Percentiles rank a stretch among this genome's conserved stretches.
phyloP scores from a whole-genome alignment of 2,888 invertebrate species.

The Hypsopygia costalis region DNA sequence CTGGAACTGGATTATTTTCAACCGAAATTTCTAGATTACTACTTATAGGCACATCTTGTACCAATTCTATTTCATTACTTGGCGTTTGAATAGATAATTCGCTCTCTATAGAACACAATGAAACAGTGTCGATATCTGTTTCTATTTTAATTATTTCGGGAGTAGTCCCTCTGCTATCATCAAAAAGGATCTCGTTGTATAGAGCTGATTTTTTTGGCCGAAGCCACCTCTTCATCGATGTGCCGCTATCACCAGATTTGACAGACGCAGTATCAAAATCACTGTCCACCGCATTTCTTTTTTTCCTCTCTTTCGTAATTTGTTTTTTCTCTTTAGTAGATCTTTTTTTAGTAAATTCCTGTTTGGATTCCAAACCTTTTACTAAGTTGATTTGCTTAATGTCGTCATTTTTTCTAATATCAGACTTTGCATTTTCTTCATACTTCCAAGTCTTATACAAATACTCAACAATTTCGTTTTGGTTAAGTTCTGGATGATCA shows the following conservation, averaged over 20 bases:
- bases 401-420: constrained; percentile 23
- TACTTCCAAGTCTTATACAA: constrained; percentile 74
- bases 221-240: constrained; percentile 4
- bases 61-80: neutral
- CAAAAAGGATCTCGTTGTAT: constrained; percentile 2
- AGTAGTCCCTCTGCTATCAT: constrained; percentile 7
- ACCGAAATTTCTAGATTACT: no score
- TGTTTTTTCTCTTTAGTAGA: constrained; percentile 4
- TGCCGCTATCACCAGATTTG: constrained; percentile 2
- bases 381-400: constrained; percentile 23
- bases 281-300: neutral
- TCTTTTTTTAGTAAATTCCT: constrained; percentile 9
- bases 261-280: constrained; percentile 1
- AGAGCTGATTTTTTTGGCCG: constrained; percentile 4
- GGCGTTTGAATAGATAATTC: constrained; percentile 3
- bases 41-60: no score
- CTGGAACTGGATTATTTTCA: no score
- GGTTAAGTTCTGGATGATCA: constrained; percentile 72
- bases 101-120: constrained; percentile 9
- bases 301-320: constrained; percentile 4
- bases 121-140: constrained; percentile 9
- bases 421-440: constrained; percentile 32
- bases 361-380: constrained; percentile 20
- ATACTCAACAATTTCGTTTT: constrained; percentile 67
- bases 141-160: constrained; percentile 8